Evolutionary conservation across 2,113 vertebrate species (phyloP).

Genomic region (Takifugu bimaculatus): DNA sequence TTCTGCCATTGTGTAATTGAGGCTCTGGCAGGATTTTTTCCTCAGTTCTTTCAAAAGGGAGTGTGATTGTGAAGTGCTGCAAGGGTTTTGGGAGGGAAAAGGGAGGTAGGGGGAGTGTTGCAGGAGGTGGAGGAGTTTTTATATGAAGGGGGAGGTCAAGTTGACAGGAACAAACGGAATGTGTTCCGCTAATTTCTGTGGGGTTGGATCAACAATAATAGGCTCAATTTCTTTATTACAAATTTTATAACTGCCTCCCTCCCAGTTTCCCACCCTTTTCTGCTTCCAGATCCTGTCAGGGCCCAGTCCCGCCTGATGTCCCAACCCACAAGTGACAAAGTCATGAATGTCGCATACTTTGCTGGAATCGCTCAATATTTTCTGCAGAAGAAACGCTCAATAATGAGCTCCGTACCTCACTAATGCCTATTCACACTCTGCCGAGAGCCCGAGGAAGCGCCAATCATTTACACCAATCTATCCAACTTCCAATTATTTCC

Average conservation of each 20-base stretch:
- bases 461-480: conserved; percentile 62
- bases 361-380: conserved; percentile 62
- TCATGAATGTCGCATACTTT: conserved; percentile 61
- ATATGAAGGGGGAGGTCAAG: conserved; percentile 84
- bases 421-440: conserved; percentile 55
- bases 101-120: conserved; percentile 73
- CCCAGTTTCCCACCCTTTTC: conserved; percentile 73
- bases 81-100: conserved; percentile 74
- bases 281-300: conserved; percentile 74
- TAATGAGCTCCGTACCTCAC: conserved; percentile 68
- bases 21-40: conserved; percentile 92
- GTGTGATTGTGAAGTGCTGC: conserved; percentile 81
- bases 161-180: conserved; percentile 86
- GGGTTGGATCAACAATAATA: conserved; percentile 86
- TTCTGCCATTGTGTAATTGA: conserved; percentile 99
- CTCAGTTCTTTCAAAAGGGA: conserved; percentile 76
- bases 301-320: conserved; percentile 71
- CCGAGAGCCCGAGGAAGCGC: conserved; percentile 55
- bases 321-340: conserved; percentile 73
- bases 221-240: conserved; percentile 83
- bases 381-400: conserved; percentile 56
- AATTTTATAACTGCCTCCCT: conserved; percentile 76
- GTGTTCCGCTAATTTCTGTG: conserved; percentile 86
- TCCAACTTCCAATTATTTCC: conserved; percentile 66
- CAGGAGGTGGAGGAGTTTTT: conserved; percentile 75